A percentile compares a stretch with the other conserved stretches of the same genome.
Evolutionary conservation across 2,888 invertebrate genomes (phyloP).

Genomic region (Crematogaster levior): DNA sequence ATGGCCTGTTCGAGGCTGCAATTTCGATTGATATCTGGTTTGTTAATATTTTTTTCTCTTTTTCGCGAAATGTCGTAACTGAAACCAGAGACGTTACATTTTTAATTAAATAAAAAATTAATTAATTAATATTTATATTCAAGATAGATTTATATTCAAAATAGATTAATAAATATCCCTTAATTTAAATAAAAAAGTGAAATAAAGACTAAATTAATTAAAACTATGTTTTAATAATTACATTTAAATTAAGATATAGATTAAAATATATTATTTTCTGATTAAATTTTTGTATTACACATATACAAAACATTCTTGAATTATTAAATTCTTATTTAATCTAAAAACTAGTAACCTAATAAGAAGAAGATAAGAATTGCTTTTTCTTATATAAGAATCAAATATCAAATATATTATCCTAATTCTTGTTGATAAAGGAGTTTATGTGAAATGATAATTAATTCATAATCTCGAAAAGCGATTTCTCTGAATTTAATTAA

Average conservation of each 20-base stretch:
- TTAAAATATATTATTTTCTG: not conserved
- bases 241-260: not conserved
- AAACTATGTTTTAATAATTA: too few species aligned
- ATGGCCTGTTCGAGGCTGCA: slow-evolving; percentile 16
- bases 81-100: not conserved
- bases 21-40: slow-evolving; percentile 21
- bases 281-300: not conserved
- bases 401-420: not conserved
- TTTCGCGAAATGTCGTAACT: not conserved
- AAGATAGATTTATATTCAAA: too few species aligned
- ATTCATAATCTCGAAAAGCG: not conserved
- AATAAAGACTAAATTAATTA: too few species aligned
- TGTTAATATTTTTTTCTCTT: slow-evolving; percentile 26
- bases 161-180: not conserved
- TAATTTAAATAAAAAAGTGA: not conserved
- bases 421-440: not conserved
- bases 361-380: not conserved
- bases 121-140: slow-evolving; percentile 1
- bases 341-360: not conserved
- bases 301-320: not conserved
- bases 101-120: not conserved
- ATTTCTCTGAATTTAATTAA: slow-evolving; percentile 19
- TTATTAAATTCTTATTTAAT: not conserved
- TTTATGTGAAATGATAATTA: not conserved
- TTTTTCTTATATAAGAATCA: not conserved